Conservation (phyloP, 2,797 vertebrate genomes). For the Labeo calbasu region DNA sequence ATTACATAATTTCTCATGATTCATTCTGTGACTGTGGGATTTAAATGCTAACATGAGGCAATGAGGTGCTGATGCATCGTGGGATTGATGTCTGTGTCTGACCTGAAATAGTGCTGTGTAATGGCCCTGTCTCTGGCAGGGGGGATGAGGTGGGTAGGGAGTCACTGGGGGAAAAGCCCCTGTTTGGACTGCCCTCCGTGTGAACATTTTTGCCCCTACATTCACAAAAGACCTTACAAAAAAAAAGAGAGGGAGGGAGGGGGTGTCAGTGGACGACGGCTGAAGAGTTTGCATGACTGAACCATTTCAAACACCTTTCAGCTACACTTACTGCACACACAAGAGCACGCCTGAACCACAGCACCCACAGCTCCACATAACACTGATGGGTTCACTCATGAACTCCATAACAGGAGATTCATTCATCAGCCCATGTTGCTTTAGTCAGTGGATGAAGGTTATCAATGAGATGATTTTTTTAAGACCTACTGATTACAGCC, state of each 20-base stretch:
- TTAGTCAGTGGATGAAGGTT: not conserved
- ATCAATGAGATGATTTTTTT: not conserved
- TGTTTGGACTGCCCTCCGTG: slow-evolving; percentile 59
- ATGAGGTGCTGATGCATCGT: slow-evolving; percentile 13
- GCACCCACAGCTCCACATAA: not conserved
- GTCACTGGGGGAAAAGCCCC: slow-evolving; percentile 40
- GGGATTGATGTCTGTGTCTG: slow-evolving; percentile 10
- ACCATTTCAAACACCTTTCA: slow-evolving; percentile 56
- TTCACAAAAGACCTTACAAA: slow-evolving; percentile 54
- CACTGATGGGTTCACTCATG: not conserved
- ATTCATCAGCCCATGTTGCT: not conserved
- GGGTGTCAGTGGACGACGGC: slow-evolving; percentile 10
- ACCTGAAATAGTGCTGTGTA: slow-evolving; percentile 29
- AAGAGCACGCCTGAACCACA: slow-evolving; percentile 9
- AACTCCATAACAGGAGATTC: slow-evolving; percentile 23
- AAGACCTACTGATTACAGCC: not conserved
- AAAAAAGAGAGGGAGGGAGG: not conserved
- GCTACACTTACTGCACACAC: slow-evolving; percentile 32
- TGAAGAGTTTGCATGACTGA: slow-evolving; percentile 57
- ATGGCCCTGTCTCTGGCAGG: slow-evolving; percentile 10
- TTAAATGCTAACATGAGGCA: not conserved
- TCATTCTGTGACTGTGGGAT: not conserved
- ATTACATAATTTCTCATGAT: not conserved
- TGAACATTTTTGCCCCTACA: slow-evolving; percentile 55
- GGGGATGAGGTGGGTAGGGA: slow-evolving; percentile 17